These are phyloP conservation scores for Brachyopa scutellaris DNA, from an alignment of 2,888 invertebrate species.

Conservation along the genomic window DNA sequence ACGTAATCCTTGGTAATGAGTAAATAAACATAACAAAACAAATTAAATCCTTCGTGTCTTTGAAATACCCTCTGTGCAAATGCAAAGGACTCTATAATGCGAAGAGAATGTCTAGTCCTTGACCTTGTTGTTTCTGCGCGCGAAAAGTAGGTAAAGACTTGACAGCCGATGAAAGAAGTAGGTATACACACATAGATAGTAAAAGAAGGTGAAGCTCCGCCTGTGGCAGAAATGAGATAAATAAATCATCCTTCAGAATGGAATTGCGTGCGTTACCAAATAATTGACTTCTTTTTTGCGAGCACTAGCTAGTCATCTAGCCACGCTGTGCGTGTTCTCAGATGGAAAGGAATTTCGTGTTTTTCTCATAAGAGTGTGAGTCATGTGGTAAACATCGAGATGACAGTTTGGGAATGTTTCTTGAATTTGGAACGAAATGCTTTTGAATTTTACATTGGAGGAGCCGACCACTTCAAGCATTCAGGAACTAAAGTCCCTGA, in stretches of 20 bases:
- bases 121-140: constrained; percentile 7
- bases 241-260: constrained; percentile 9
- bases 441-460: too few relatives aligned
- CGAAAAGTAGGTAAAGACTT: not conserved
- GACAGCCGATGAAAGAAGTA: not conserved
- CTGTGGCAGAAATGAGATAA: not conserved
- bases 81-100: too few relatives aligned
- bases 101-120: constrained; percentile 4
- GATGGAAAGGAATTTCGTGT: too few relatives aligned
- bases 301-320: not conserved
- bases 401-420: too few relatives aligned
- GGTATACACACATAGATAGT: too few relatives aligned
- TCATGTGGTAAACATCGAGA: too few relatives aligned
- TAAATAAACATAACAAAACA: constrained; percentile 15
- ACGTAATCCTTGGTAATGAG: constrained; percentile 16
- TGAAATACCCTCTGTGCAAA: not conserved
- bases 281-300: constrained; percentile 19
- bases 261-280: constrained; percentile 1
- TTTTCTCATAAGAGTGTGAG: too few relatives aligned
- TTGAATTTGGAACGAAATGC: too few relatives aligned
- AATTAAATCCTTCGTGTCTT: constrained; percentile 6
- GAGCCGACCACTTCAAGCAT: too few relatives aligned
- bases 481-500: too few relatives aligned
- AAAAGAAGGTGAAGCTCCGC: too few relatives aligned
- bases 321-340: not conserved